Conservation (phyloP, 2,888 invertebrate species). For the Zele albiditarsus region DNA sequence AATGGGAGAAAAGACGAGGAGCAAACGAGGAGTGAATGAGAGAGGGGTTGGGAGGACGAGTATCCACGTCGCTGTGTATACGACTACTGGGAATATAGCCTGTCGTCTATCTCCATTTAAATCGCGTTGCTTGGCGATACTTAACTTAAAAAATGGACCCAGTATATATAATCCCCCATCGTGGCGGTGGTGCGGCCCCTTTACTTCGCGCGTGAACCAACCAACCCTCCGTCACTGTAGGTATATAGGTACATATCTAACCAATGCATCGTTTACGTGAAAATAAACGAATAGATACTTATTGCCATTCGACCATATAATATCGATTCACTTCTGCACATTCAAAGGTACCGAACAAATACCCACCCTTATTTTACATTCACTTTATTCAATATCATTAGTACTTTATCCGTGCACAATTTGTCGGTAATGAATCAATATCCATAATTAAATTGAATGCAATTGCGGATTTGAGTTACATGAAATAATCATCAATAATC, state of each 20-base stretch:
- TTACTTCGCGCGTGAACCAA: slow-evolving; percentile 16
- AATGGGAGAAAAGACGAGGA: slow-evolving; percentile 21
- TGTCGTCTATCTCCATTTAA: slow-evolving; percentile 64
- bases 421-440: no score
- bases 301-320: slow-evolving; percentile 50
- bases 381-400: neutral
- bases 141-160: slow-evolving; percentile 63
- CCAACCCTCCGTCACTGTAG: slow-evolving; percentile 28
- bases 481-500: no score
- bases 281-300: slow-evolving; percentile 59
- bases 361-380: neutral
- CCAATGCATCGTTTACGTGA: slow-evolving; percentile 62
- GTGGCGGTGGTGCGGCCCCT: slow-evolving; percentile 29
- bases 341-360: neutral
- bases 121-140: slow-evolving; percentile 61
- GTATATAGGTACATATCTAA: slow-evolving; percentile 32
- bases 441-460: no score
- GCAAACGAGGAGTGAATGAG: slow-evolving; percentile 9
- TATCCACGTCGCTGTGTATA: slow-evolving; percentile 27
- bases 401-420: no score
- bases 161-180: slow-evolving; percentile 55
- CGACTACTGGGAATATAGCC: slow-evolving; percentile 49
- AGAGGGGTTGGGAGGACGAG: slow-evolving; percentile 1
- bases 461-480: no score
- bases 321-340: neutral